Base-by-base conservation (phyloP, 2,888 invertebrate genomes). In the Aradus depressus region DNA sequence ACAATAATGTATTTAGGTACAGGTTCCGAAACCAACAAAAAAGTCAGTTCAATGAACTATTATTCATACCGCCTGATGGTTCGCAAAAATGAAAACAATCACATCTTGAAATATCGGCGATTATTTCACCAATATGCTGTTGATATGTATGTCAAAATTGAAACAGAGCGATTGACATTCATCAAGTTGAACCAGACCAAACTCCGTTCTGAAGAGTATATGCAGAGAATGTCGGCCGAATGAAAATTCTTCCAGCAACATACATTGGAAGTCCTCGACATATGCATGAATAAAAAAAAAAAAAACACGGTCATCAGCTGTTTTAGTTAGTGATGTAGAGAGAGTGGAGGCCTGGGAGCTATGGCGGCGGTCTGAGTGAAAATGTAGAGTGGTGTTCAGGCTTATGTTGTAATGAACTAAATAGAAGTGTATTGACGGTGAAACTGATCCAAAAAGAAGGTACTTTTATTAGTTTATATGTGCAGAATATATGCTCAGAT, bases 101-200 rank as follows among this genome's bases (percentile, higher is more conserved):
- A 50, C 18, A 42, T 50, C 10, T 44, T 50, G 3, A 35, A 16
- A 14, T 48, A 12, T 31, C 48, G 53, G 12, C 28, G 38, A 18
- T 31, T 57, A 28, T 54, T 52, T 35, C 62, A 64, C 39, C 66
- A 67, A 53, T 67, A 55, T 44, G 43, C 61, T 18, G 65, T 67
- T 16, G 66, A 68, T 53, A 60, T 62, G 61, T 67, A 64, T 58
- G 64, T 58, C 0, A 66, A 65, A 58, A 61, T 66, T 23, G 66
- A 68, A 56, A 59, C 54, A 6, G 62, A 66, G 52, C 59, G 63
- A n/a, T 50, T 68, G 10, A 28, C 37, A 10, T 67, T 52, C 51
- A 54, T 65, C 26, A 57, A 63, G 32, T 59, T 56, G 3, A 64
- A 67, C 50, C 64, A 67, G 55, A 28, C 19, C 1, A 61, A 63